Conservation (phyloP, 2,888 invertebrate species). For the Mechanitis mazaeus region DNA sequence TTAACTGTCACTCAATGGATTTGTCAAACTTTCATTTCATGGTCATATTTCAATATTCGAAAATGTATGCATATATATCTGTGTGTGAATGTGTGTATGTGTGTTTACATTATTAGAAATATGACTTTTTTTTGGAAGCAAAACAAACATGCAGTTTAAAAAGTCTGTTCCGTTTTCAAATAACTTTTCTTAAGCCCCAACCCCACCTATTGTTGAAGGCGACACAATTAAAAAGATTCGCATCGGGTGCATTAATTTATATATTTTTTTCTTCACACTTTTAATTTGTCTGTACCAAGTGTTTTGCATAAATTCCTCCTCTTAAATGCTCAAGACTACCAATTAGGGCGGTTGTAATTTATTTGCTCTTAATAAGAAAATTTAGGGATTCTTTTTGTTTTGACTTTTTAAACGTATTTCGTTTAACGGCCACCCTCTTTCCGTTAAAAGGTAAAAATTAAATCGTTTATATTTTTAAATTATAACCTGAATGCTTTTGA, state of each 20-base stretch:
- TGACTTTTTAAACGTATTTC: conserved; percentile 6
- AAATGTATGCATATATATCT: too few relatives aligned
- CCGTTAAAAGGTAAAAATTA: too few relatives aligned
- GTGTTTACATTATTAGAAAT: too few relatives aligned
- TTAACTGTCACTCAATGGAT: too few relatives aligned
- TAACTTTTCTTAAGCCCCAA: not conserved
- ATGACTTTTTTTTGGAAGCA: too few relatives aligned
- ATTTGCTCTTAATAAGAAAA: conserved; percentile 63
- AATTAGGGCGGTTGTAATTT: conserved; percentile 69
- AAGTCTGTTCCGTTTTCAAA: not conserved
- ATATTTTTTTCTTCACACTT: conserved; percentile 60
- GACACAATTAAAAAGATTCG: conserved; percentile 68
- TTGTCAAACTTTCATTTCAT: too few relatives aligned
- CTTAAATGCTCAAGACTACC: conserved; percentile 55
- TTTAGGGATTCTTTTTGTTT: conserved; percentile 36
- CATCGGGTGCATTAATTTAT: conserved; percentile 72
- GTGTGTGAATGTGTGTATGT: too few relatives aligned
- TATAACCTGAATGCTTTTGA: too few relatives aligned
- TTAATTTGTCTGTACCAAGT: conserved; percentile 69
- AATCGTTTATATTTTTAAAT: too few relatives aligned
- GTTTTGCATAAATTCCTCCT: conserved; percentile 73
- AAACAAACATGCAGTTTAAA: too few relatives aligned
- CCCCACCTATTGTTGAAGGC: conserved; percentile 8
- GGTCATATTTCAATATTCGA: too few relatives aligned
- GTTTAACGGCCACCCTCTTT: too few relatives aligned